phyloP scores from a whole-genome alignment of 2,797 vertebrate genomes.

The Lagodon rhomboides region DNA sequence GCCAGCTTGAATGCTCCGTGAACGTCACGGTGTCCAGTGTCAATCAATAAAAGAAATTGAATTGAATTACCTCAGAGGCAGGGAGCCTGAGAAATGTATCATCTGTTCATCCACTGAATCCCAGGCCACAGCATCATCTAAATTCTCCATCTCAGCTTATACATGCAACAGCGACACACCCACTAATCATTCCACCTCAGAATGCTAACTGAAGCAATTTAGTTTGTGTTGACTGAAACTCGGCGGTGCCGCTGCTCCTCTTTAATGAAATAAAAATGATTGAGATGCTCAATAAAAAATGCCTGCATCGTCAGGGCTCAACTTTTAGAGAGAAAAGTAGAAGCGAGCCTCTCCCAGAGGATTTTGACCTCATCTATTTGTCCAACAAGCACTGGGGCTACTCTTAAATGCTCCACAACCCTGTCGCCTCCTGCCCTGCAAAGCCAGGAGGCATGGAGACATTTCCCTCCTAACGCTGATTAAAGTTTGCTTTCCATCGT shows the following conservation, averaged over 20 bases:
- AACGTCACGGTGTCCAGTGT: conserved; percentile 54
- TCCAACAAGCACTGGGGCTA: conserved; percentile 32
- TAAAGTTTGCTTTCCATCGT: conserved; percentile 65
- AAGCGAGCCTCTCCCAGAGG: not conserved
- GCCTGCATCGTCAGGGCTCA: conserved; percentile 11
- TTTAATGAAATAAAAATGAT: conserved; percentile 55
- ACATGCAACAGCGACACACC: conserved; percentile 48
- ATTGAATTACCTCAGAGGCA: conserved; percentile 67
- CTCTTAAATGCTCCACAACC: conserved; percentile 34
- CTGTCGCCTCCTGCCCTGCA: conserved; percentile 31
- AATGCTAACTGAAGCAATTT: conserved; percentile 69
- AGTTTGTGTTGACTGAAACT: conserved; percentile 63
- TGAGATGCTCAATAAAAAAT: conserved; percentile 49
- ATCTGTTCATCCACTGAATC: conserved; percentile 54
- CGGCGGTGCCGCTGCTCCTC: conserved; percentile 15
- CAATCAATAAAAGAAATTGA: conserved; percentile 77
- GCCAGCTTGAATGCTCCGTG: conserved; percentile 43
- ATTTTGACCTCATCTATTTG: conserved; percentile 43
- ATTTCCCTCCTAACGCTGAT: conserved; percentile 52
- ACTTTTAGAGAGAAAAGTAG: conserved; percentile 8
- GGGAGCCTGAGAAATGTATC: conserved; percentile 55
- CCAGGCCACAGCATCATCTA: conserved; percentile 41
- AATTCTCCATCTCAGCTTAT: conserved; percentile 51
- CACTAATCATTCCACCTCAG: conserved; percentile 64
- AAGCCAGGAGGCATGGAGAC: conserved; percentile 24